Percentiles rank a stretch among this genome's conserved stretches.
phyloP scores from a whole-genome alignment of 30 jellyfish, hydroid and myxozoan species.

The Sanderia malayensis region DNA sequence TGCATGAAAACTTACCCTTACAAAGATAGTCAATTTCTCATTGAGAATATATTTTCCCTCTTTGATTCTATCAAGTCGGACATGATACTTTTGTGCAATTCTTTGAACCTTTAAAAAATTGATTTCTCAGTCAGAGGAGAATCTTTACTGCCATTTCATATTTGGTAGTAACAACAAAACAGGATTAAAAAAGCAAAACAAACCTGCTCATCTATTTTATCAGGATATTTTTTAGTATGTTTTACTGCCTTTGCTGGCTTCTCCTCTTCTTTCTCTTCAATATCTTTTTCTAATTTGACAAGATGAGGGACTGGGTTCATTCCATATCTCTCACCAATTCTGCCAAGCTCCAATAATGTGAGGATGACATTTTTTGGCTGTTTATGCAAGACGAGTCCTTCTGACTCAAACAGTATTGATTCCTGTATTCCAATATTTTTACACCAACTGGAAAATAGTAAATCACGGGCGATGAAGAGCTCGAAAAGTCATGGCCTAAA shows the following conservation, averaged over 20 bases:
- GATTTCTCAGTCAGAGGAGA: too few relatives aligned
- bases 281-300: conserved; percentile 64
- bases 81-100: conserved; percentile 55
- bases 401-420: conserved; percentile 75
- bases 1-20: conserved; percentile 63
- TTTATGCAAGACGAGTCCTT: conserved; percentile 71
- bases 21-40: conserved; percentile 57
- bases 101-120: conserved; percentile 57
- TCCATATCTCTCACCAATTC: conserved; percentile 60
- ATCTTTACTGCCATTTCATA: too few relatives aligned
- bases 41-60: conserved; percentile 80
- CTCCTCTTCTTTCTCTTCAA: conserved; percentile 51
- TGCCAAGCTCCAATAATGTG: conserved; percentile 70
- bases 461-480: too few relatives aligned
- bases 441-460: conserved; percentile 74
- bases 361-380: conserved; percentile 56
- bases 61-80: conserved; percentile 51
- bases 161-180: background rate
- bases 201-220: conserved; percentile 60
- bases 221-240: conserved; percentile 12
- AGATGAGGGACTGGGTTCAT: conserved; percentile 63
- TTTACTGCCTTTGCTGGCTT: conserved; percentile 7
- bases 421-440: conserved; percentile 67
- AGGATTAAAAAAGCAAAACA: background rate
- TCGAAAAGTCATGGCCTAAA: too few relatives aligned